These are phyloP conservation scores for Sialia sialis DNA, from an alignment of 2,113 vertebrate genomes.

Conservation along the genomic window DNA sequence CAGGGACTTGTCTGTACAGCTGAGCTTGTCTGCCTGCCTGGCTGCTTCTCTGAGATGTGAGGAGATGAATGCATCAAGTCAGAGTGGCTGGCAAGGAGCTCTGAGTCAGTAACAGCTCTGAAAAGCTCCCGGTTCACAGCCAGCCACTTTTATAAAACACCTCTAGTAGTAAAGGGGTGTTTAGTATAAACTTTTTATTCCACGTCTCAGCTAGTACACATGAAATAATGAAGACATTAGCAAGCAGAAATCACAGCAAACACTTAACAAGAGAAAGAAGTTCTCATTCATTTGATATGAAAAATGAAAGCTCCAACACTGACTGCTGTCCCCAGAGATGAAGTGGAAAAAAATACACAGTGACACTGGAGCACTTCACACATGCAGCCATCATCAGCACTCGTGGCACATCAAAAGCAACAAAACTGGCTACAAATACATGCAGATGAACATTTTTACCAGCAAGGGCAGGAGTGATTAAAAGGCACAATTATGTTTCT, in stretches of 20 bases:
- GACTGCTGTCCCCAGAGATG: not conserved
- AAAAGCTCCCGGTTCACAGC: not conserved
- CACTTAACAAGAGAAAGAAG: not conserved
- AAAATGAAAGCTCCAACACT: not conserved
- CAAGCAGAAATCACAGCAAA: not conserved
- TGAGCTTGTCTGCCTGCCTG: not conserved
- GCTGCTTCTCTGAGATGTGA: not conserved
- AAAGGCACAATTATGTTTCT: not conserved
- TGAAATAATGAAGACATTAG: not conserved
- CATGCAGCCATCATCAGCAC: not conserved
- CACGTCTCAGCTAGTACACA: accelerated
- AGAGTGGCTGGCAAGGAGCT: not conserved
- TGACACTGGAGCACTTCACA: not conserved
- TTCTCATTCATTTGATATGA: not conserved
- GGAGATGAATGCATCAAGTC: not conserved
- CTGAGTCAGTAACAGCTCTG: not conserved
- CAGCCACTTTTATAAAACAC: not conserved
- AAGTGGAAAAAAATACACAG: not conserved
- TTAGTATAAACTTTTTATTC: not conserved
- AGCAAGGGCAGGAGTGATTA: not conserved
- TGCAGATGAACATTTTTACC: not conserved
- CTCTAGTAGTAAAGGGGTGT: not conserved
- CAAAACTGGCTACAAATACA: not conserved
- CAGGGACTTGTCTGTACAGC: not conserved
- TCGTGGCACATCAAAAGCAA: not conserved